Base-by-base conservation (phyloP, 2,888 invertebrate genomes). In the Ligdia adustata region DNA sequence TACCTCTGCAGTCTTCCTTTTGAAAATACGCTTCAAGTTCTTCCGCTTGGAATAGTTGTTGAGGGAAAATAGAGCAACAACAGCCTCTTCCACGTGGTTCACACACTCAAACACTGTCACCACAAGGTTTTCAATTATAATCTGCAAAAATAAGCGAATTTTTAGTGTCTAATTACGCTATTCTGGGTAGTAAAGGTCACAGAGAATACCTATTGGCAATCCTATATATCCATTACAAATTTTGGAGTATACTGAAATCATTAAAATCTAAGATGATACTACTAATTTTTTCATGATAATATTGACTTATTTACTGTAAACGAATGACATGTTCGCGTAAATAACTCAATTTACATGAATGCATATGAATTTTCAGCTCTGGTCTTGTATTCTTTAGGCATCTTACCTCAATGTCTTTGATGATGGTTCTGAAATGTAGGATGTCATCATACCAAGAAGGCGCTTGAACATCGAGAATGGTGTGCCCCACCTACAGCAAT, bases 391-490 rank as follows among this genome's bases (percentile, higher is more conserved):
- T 16, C 3, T 5, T 4, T n/a, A n/a, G n/a, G 22, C 6, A 22
- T 22, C 1, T 22, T 44, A 86, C 92, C 80, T 94, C 93, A 42
- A 94, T 91, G 57, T 93, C 92, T 66, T 92, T 93, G 62, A 93
- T 91, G 38, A 91, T 80, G 1, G 83, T 81, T 42, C 92, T 89
- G 65, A 94, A 94, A 58, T 87, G 83, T 29, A 92, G 79, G 66
- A 95, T 93, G 54, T 94, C 93, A 61, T 95, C 95, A 74, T 95
- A 95, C 98, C 98, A 98, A n/a, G 93, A 92, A 0, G 94, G 92
- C 18, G 93, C 92, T 71, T 95, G 95, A 0, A 97, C 95, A 62
- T 95, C 92, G n/a, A 96, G 81, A 50, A 97, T 95, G 14, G 92
- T 91, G 11, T 89, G 71, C 20, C 93, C 91, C 1, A 94, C 93